Percentiles rank a stretch among this genome's conserved stretches.
Evolutionary conservation across 2,113 vertebrate genomes (phyloP).

Genomic region (Clinocottus analis): DNA sequence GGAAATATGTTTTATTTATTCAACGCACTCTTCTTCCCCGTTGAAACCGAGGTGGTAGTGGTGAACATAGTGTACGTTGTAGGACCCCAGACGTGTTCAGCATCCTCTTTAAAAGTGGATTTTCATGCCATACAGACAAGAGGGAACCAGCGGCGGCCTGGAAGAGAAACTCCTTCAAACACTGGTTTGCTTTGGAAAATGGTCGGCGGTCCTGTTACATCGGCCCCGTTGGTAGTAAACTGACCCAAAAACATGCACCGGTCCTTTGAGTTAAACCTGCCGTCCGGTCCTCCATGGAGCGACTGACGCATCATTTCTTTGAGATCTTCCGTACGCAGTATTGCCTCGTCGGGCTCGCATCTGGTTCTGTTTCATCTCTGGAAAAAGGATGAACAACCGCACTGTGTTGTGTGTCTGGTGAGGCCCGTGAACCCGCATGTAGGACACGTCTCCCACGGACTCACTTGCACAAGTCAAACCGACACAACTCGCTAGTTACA

Average conservation of each 20-base stretch:
- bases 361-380: slow-evolving; percentile 36
- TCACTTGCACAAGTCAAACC: slow-evolving; percentile 26
- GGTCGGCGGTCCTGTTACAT: neutral
- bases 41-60: neutral
- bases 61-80: neutral
- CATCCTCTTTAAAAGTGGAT: neutral
- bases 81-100: neutral
- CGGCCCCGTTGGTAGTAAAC: slow-evolving; percentile 17
- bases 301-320: slow-evolving; percentile 18
- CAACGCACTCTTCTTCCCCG: too few relatives aligned
- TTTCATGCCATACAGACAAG: neutral
- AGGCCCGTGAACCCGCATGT: slow-evolving; percentile 16
- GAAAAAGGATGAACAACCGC: slow-evolving; percentile 22
- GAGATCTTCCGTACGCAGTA: slow-evolving; percentile 30
- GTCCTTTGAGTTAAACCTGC: neutral
- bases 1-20: neutral
- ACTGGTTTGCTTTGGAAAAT: slow-evolving; percentile 42
- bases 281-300: neutral
- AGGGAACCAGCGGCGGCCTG: slow-evolving; percentile 12
- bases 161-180: slow-evolving; percentile 7
- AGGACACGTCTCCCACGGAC: slow-evolving; percentile 19
- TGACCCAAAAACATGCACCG: slow-evolving; percentile 1
- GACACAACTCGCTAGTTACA: slow-evolving; percentile 14
- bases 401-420: slow-evolving; percentile 21
- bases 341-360: slow-evolving; percentile 24